Evolutionary conservation across 2,888 invertebrate species (phyloP), one percentile per base, ranked within the genome.

Genomic region (Tinea semifulvella): DNA sequence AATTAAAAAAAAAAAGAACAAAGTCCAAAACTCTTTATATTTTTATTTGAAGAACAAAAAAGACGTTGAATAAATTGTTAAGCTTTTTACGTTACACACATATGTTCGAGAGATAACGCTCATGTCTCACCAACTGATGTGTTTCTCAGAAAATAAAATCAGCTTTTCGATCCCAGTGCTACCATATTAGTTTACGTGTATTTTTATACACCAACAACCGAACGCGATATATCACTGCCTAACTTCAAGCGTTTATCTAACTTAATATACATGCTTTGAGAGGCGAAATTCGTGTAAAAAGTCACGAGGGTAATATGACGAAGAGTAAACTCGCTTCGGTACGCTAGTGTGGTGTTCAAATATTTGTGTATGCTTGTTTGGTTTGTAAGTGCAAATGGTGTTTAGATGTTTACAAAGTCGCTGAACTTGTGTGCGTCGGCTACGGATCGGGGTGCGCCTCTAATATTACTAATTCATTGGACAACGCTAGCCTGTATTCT

Each of bases 361-460:
- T 77, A 76, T 79, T 79, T 73, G 70, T 68, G 55, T 70, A 65
- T 65, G 65, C 68, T 64, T 77, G 76, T 76, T 77, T 77, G 68
- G 60, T 71, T 72, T 74, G 76, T 76, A 74, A 77, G 77, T 79
- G 75, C 75, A 74, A 79, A 79, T 79, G 76, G 77, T 73, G 75
- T 74, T 75, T 70, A 71, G 66, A 65, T 79, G 72, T 79, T 76
- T 76, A 66, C 70, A 55, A 59, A 70, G 71, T 70, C 66, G 71
- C 70, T 68, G 74, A 68, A 69, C 70, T 70, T 65, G 65, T 69
- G 63, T 71, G 66, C 61, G 60, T 61, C 59, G 58, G 60, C 55
- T 56, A 61, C 55, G 56, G 57, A 60, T 53, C 27, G 36, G 18
- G 40, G 31, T 17, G 28, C 19, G 56, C 61, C 61, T 65, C 65